Base-by-base conservation (phyloP, 2,113 vertebrate genomes). In the Rhinolophus sinicus region DNA sequence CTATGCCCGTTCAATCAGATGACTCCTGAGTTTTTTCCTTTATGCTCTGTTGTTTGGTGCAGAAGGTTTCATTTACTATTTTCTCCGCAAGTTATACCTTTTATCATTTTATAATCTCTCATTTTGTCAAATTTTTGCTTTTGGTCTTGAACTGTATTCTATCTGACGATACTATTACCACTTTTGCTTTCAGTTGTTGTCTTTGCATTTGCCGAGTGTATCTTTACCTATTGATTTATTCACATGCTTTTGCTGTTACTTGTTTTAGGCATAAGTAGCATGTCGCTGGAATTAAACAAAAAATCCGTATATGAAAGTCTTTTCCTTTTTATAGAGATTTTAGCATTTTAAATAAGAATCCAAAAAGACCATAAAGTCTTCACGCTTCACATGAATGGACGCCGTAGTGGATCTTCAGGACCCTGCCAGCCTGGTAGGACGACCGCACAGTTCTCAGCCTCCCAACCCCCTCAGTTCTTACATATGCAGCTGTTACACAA, bases 291-390 rank as follows among this genome's bases (percentile, higher is more conserved):
- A 84, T 70, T 58, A 38, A 92, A 60, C 14, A 44, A 56, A 70
- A 62, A 40, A 13, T 62, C 24, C 24, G 81, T 30, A 47, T 72
- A 22, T 89, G 73, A 52, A 95, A 84, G 26, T 33, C 38, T 54
- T 70, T 87, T 38, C 72, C 7, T 83, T 86, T 93, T 87, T 50
- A 75, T n/a, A 54, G 30, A 24, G 28, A 33, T 30, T 44, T 69
- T n/a, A 76, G 33, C 52, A 52, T 95, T 81, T 87, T 75, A 76
- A 94, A 47, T 50, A 84, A 92, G 75, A 80, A 88, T 47, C 65
- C 35, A 15, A 2, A 60, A 75, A 26, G 30, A 56, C 16, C 22
- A 5, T 26, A 28, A 94, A 58, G 38, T 47, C 62, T 82, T 90
- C 33, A 44, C 40, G 54, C 47, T 54, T 82, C 35, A 50, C 33